Evolutionary conservation across 2,888 invertebrate genomes (phyloP), one percentile per base, ranked within the genome.

Genomic region (Pandemis cinnamomeana): DNA sequence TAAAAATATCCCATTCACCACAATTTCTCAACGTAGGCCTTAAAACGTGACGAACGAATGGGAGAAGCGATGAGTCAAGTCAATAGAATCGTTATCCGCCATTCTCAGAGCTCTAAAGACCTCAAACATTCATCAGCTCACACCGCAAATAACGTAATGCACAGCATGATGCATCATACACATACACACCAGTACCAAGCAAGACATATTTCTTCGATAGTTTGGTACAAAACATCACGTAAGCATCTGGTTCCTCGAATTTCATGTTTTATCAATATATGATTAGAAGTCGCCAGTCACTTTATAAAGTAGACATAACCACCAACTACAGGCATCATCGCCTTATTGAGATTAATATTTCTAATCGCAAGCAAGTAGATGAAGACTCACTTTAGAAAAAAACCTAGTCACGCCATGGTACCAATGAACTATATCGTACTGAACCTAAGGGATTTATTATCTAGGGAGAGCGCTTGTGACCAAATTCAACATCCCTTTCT

Each of bases 41-140:
- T n/a, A 44, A 64, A 72, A n/a, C 10, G 42, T 15, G 27, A 63
- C 58, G 44, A 42, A 20, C 20, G 20, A 20, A 20, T 13, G 20
- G 41, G 53, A 66, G 10, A 10, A 60, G 13, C 44, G 36, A 60
- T 51, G 69, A 73, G 15, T 69, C 63, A 58, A n/a, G 7, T 64
- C n/a, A 11, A 13, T 51, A 44, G 58, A 69, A 69, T 48, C 27
- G 10, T 51, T 64, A 53, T 55, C 5, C n/a, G 13, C 36, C 46
- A 13, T 66, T 66, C 71, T 48, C 36, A 5, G 62, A 70, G 58
- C 42, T 58, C n/a, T 27, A 6, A 6, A 13, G 15, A 10, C 13
- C 1, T 13, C 41, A 53, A 42, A 2, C 36, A 20, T 8, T 48
- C 46, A 13, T 3, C 27, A 36, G 27, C 27, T 67, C 51, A 53